These are phyloP conservation scores for Coregonus sp. DNA, from an alignment of 2,797 vertebrate species.

Conservation along the genomic window DNA sequence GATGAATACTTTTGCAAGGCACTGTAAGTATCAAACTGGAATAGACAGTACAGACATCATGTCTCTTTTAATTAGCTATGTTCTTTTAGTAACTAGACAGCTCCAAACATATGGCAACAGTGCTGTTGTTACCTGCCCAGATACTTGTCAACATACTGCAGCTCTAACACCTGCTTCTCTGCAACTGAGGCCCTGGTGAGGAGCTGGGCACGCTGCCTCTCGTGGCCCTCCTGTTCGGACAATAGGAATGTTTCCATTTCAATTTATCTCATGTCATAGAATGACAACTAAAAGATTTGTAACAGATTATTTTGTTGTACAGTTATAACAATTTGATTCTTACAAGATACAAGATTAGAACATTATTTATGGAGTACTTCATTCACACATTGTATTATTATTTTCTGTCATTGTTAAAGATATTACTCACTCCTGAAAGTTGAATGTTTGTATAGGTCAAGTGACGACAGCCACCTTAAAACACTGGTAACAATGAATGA, in stretches of 20 bases:
- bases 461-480: conserved; percentile 59
- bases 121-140: conserved; percentile 77
- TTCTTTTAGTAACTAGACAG: neutral
- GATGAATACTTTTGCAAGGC: too few species aligned
- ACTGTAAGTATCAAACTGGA: neutral
- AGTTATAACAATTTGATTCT: too few species aligned
- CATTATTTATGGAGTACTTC: neutral
- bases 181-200: conserved; percentile 77
- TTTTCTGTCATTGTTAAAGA: conserved; percentile 8
- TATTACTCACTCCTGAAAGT: conserved; percentile 66
- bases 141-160: conserved; percentile 87
- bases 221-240: conserved; percentile 72
- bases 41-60: neutral
- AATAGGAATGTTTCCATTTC: neutral
- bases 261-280: too few species aligned
- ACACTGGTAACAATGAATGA: neutral
- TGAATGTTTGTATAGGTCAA: conserved; percentile 13
- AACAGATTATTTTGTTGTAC: too few species aligned
- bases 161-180: conserved; percentile 81
- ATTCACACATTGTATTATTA: neutral
- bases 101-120: neutral
- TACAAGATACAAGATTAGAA: conserved; percentile 22
- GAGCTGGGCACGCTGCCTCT: conserved; percentile 79
- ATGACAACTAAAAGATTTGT: too few species aligned
- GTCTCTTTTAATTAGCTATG: neutral